Conservation (phyloP, 2,797 vertebrate species). For the Acipenser transmontanus region DNA sequence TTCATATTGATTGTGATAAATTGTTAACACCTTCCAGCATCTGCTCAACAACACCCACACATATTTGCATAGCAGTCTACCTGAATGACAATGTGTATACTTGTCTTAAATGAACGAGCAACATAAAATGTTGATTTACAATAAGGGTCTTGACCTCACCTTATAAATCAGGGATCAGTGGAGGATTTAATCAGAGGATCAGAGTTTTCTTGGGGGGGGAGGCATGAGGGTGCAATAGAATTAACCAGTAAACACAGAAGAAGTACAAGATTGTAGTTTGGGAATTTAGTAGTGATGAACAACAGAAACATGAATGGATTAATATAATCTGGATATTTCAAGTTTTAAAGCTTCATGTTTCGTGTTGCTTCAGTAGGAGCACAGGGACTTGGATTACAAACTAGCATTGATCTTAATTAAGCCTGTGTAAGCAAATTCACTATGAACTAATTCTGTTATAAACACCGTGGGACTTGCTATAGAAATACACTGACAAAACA, state of each 20-base stretch:
- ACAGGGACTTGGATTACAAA: neutral
- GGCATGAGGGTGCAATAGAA: conserved; percentile 4
- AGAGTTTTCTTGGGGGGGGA: neutral
- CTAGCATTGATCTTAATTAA: neutral
- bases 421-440: neutral
- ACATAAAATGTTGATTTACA: conserved; percentile 8
- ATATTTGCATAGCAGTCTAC: neutral
- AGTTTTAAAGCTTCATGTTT: neutral
- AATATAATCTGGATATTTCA: neutral
- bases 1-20: neutral
- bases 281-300: neutral
- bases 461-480: neutral
- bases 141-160: neutral
- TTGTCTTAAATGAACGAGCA: neutral
- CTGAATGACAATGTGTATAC: neutral
- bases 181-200: conserved; percentile 10
- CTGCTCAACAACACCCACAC: neutral
- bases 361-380: neutral
- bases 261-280: neutral
- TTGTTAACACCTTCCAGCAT: neutral
- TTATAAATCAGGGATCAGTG: conserved; percentile 10
- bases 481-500: too few relatives aligned
- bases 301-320: neutral
- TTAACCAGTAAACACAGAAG: neutral
- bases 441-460: neutral